These are phyloP conservation scores for Menidia menidia DNA, from an alignment of 2,797 vertebrate genomes.

Conservation along the genomic window DNA sequence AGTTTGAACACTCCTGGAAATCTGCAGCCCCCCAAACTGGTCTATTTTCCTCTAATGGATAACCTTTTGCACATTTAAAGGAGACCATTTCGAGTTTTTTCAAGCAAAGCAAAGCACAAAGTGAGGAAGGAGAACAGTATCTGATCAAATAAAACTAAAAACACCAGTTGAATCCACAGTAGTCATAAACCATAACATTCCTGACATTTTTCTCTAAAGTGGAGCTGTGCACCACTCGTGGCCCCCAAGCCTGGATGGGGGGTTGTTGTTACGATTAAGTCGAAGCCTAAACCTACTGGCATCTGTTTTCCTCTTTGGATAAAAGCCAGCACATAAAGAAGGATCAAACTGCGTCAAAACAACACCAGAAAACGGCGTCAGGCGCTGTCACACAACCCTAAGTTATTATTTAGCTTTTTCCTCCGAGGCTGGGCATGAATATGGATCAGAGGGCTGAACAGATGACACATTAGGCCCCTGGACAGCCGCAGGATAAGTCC, in stretches of 20 bases:
- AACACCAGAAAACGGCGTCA: slow-evolving; percentile 7
- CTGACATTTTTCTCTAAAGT: slow-evolving; percentile 9
- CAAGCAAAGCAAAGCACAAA: background rate
- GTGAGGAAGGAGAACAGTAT: no score
- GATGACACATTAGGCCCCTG: slow-evolving; percentile 62
- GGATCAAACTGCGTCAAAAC: slow-evolving; percentile 35
- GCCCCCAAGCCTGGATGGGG: slow-evolving; percentile 23
- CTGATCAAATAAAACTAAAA: background rate
- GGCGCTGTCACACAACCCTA: background rate
- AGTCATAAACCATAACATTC: background rate
- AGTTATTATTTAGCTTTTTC: slow-evolving; percentile 34
- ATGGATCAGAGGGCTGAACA: slow-evolving; percentile 70
- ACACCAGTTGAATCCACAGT: slow-evolving; percentile 6
- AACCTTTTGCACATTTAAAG: no score
- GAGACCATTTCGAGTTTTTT: no score
- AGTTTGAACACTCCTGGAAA: background rate
- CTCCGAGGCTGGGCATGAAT: slow-evolving; percentile 57
- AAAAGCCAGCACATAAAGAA: slow-evolving; percentile 17
- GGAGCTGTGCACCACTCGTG: slow-evolving; percentile 37
- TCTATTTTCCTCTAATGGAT: no score
- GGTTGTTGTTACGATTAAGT: slow-evolving; percentile 23
- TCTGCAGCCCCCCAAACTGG: background rate
- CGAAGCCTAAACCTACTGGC: slow-evolving; percentile 35
- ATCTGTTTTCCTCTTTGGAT: slow-evolving; percentile 42
- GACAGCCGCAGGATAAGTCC: slow-evolving; percentile 67